Conservation (phyloP, 1,140 invertebrate species). For the Drosophila takahashii region DNA sequence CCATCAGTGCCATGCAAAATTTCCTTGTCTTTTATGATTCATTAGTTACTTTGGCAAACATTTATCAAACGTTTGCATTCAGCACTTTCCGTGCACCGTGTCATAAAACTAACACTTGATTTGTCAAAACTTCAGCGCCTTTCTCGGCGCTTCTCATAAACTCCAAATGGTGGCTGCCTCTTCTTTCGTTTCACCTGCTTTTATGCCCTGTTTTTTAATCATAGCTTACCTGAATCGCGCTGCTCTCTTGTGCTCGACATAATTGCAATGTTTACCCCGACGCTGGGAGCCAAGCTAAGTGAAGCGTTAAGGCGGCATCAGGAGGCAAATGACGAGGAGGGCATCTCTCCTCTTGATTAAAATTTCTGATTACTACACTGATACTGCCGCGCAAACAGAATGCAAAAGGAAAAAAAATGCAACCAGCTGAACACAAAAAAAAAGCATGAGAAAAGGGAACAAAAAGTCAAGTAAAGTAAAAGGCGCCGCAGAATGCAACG, state of each 20-base stretch:
- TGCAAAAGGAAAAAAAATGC: slow-evolving; percentile 50
- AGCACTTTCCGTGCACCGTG: not conserved
- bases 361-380: slow-evolving; percentile 82
- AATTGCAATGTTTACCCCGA: slow-evolving; percentile 78
- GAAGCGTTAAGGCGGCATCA: slow-evolving; percentile 74
- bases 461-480: slow-evolving; percentile 51
- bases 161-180: not conserved
- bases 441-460: slow-evolving; percentile 19
- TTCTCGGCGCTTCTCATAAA: slow-evolving; percentile 15
- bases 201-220: slow-evolving; percentile 59
- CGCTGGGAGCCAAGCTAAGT: slow-evolving; percentile 62
- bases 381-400: slow-evolving; percentile 54
- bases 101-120: slow-evolving; percentile 71
- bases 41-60: slow-evolving; percentile 38
- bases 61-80: slow-evolving; percentile 45
- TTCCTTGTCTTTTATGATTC: slow-evolving; percentile 9
- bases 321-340: slow-evolving; percentile 36
- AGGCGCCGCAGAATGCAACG: slow-evolving; percentile 77
- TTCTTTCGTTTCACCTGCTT: not conserved
- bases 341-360: slow-evolving; percentile 72
- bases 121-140: slow-evolving; percentile 61
- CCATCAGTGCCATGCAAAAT: not conserved
- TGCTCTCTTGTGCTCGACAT: slow-evolving; percentile 68
- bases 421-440: slow-evolving; percentile 23
- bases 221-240: slow-evolving; percentile 64